Percentiles rank a stretch among this genome's conserved stretches.
Conservation (phyloP, 2,797 vertebrate genomes). For the Jordanella pulchra region DNA sequence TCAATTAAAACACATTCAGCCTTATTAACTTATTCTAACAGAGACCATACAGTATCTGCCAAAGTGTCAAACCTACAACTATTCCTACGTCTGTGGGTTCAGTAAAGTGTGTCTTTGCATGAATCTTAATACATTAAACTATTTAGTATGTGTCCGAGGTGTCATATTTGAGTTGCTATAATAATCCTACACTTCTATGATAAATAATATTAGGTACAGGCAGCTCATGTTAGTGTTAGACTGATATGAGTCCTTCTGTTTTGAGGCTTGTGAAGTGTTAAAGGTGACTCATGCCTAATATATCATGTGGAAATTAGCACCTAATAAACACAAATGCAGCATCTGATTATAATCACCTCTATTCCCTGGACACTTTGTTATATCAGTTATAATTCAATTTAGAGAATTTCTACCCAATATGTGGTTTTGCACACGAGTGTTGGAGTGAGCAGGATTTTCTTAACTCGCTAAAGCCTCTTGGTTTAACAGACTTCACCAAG, state of each 20-base stretch:
- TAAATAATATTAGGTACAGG: background rate
- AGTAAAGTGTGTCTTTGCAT: background rate
- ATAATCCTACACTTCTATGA: background rate
- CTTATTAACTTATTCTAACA: background rate
- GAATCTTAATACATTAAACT: too few relatives aligned
- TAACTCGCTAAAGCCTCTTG: conserved; percentile 35
- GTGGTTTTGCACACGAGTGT: conserved; percentile 7
- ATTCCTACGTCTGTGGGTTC: background rate
- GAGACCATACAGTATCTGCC: background rate
- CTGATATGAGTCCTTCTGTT: background rate
- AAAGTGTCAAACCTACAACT: background rate
- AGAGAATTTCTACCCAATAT: background rate
- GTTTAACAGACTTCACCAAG: conserved; percentile 59
- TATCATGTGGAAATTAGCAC: background rate
- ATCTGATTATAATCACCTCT: background rate
- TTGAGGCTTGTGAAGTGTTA: background rate
- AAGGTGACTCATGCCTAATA: background rate
- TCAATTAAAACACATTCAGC: background rate
- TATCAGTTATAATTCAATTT: too few relatives aligned
- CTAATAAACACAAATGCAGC: background rate
- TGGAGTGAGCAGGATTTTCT: conserved; percentile 28
- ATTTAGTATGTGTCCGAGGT: background rate
- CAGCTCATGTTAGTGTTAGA: background rate
- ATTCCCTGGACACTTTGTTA: background rate
- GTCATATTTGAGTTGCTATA: background rate